Base-by-base conservation (phyloP, 2,113 vertebrate species). In the Crotophaga sulcirostris region DNA sequence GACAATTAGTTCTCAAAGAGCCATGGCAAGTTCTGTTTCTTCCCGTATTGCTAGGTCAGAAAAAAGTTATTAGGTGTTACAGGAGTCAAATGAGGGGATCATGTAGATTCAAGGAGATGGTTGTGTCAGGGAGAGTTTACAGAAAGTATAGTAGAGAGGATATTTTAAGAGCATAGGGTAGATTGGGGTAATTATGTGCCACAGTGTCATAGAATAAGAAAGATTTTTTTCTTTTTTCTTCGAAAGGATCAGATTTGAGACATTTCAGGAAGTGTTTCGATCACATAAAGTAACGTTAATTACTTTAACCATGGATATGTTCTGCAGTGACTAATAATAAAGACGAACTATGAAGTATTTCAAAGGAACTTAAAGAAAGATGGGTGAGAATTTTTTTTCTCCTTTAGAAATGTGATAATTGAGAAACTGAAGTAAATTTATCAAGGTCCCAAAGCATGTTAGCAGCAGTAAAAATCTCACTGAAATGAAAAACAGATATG, bases 301-400 rank as follows among this genome's bases (percentile, higher is more conserved):
- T 97, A 94, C 82, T 55, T 96, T 93, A 90, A 62, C 23, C 0
- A 2, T 40, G 45, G 45, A 11, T 80, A 29, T 73, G 25, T 87
- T 85, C 70, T 54, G 51, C 82, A 83, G 62, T 86, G 67, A 80
- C 54, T 93, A 93, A 90, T 68, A 79, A 49, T 36, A 76, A 94
- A 79, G 62, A 49, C 87, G 60, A 79, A 77, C 86, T 77, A 49
- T 45, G 42, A 86, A 70, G 49, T 69, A 88, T 93, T 89, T 96
- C 91, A 95, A 96, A 95, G 84, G 36, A 20, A 72, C 74, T 92
- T 68, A 40, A 83, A 90, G 40, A 73, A 78, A 72, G 33, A 75
- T 47, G 45, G 33, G 23, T 80, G 51, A 94, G 42, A 40, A 49
- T 25, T 52, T 54, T 82, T 87, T 84, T 34, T 34, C 13, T 94